phyloP scores from a whole-genome alignment of 2,888 invertebrate genomes.

The Clivina fossor region DNA sequence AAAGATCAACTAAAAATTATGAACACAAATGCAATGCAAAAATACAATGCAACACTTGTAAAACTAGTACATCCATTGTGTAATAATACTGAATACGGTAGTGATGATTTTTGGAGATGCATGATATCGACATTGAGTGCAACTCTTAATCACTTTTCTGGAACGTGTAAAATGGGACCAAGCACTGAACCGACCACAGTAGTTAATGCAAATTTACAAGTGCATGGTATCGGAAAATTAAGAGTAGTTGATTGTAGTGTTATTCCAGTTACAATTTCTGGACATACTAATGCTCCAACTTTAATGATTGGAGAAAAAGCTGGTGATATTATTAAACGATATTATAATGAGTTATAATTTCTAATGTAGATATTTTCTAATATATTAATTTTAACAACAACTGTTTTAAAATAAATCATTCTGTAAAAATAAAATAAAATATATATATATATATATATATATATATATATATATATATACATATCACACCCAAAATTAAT shows the following conservation, averaged over 20 bases:
- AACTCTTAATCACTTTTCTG: constrained; percentile 67
- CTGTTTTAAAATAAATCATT: too few species aligned
- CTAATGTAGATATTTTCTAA: not conserved
- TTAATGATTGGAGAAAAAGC: constrained; percentile 73
- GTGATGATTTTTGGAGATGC: constrained; percentile 68
- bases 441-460: too few species aligned
- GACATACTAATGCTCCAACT: constrained; percentile 67
- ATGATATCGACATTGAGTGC: constrained; percentile 59
- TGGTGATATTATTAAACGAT: constrained; percentile 58
- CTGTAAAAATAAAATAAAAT: too few species aligned
- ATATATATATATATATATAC: not conserved
- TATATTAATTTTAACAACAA: too few species aligned
- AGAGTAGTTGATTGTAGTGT: constrained; percentile 69
- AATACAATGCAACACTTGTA: constrained; percentile 61
- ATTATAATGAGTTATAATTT: constrained; percentile 1
- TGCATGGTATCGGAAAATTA: constrained; percentile 61
- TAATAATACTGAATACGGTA: constrained; percentile 54
- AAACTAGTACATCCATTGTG: constrained; percentile 59
- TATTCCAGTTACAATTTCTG: constrained; percentile 64
- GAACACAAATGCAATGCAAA: constrained; percentile 52
- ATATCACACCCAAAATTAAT: not conserved
- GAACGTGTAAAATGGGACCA: constrained; percentile 71
- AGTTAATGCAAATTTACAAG: constrained; percentile 63
- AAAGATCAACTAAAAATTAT: constrained; percentile 54
- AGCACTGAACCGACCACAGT: constrained; percentile 59